Percentiles rank a stretch among this genome's conserved stretches.
Evolutionary conservation across 2,888 invertebrate species (phyloP).

Genomic region (Drosophila ustulata): DNA sequence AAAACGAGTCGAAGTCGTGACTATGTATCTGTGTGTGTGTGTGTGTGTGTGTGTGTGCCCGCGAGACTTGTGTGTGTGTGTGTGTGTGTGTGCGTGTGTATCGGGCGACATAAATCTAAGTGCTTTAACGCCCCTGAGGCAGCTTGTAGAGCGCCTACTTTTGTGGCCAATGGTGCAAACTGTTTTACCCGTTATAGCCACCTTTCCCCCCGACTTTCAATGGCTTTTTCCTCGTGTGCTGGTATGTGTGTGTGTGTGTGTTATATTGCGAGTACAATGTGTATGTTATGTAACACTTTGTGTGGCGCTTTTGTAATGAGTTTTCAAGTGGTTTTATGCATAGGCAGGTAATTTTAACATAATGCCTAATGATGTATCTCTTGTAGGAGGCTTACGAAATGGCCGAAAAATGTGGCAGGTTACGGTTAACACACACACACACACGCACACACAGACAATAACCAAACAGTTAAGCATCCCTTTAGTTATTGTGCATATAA

Average conservation of each 20-base stretch:
- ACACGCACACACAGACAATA: neutral
- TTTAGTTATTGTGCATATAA: slow-evolving; percentile 27
- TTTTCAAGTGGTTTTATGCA: slow-evolving; percentile 80
- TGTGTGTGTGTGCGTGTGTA: slow-evolving; percentile 46
- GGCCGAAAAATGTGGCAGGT: slow-evolving; percentile 26
- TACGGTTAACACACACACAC: slow-evolving; percentile 4
- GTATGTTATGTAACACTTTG: slow-evolving; percentile 36
- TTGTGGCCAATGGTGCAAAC: slow-evolving; percentile 70
- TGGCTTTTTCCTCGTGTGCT: neutral
- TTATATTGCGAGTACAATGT: slow-evolving; percentile 4
- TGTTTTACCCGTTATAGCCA: slow-evolving; percentile 42
- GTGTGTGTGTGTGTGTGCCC: slow-evolving; percentile 6
- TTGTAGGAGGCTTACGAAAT: slow-evolving; percentile 47
- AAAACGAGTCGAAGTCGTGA: slow-evolving; percentile 68
- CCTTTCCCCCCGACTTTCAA: neutral
- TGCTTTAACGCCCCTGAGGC: slow-evolving; percentile 75
- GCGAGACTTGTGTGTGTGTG: slow-evolving; percentile 17
- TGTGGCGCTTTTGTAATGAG: slow-evolving; percentile 69
- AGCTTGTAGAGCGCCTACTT: slow-evolving; percentile 73
- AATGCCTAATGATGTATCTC: slow-evolving; percentile 77
- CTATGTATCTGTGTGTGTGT: slow-evolving; percentile 32
- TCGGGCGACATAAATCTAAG: slow-evolving; percentile 76
- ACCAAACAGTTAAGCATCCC: slow-evolving; percentile 16
- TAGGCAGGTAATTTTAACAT: slow-evolving; percentile 77
- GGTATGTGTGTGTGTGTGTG: slow-evolving; percentile 22